Evolutionary conservation across 1,140 invertebrate species (phyloP).

Genomic region (Eumeta japonica): DNA sequence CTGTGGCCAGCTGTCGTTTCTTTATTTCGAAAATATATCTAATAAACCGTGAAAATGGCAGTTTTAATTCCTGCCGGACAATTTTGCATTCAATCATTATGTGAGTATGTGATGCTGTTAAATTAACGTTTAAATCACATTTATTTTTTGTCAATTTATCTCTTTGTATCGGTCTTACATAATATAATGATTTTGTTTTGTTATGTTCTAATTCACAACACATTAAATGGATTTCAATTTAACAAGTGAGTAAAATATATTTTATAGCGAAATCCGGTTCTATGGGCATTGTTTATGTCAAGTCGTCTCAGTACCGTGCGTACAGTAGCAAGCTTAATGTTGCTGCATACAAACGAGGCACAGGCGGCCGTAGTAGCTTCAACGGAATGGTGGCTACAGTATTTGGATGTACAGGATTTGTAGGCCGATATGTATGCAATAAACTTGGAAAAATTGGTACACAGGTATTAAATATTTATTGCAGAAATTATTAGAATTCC

Average conservation of each 20-base stretch:
- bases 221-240: neutral
- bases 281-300: constrained; percentile 43
- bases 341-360: constrained; percentile 72
- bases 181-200: constrained; percentile 11
- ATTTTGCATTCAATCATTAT: no score
- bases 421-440: constrained; percentile 85
- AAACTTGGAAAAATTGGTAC: constrained; percentile 83
- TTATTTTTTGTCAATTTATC: no score
- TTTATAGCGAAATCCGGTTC: constrained; percentile 33
- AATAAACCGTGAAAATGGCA: no score
- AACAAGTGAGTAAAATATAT: constrained; percentile 1
- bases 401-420: constrained; percentile 88
- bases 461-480: constrained; percentile 62
- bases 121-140: no score
- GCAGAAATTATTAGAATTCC: neutral
- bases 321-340: constrained; percentile 37
- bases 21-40: no score
- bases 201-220: neutral
- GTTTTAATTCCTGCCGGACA: no score
- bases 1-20: no score
- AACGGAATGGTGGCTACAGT: constrained; percentile 96
- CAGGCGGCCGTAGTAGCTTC: constrained; percentile 92
- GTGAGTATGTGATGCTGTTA: no score
- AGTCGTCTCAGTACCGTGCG: constrained; percentile 35
- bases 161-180: constrained; percentile 40